These are phyloP conservation scores for Entomobrya proxima DNA, from an alignment of 2,888 invertebrate species.

Conservation along the genomic window DNA sequence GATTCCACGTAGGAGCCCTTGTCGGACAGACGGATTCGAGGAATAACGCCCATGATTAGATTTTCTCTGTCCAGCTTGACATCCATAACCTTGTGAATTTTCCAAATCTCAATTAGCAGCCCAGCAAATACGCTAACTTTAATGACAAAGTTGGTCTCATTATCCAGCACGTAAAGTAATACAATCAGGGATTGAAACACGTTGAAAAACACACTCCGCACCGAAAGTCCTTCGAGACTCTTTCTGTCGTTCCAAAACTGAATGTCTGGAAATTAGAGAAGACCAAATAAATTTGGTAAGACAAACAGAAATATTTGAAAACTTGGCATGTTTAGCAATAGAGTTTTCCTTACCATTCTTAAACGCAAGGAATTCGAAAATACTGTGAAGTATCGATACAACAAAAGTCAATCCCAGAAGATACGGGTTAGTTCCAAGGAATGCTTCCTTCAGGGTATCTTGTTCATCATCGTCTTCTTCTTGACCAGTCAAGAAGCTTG, in stretches of 20 bases:
- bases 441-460: constrained; percentile 93
- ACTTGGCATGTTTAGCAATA: background rate
- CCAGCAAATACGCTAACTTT: constrained; percentile 96
- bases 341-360: constrained; percentile 87
- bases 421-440: constrained; percentile 97
- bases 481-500: constrained; percentile 81
- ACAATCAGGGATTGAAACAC: constrained; percentile 98
- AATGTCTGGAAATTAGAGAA: constrained; percentile 83
- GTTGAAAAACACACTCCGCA: constrained; percentile 98
- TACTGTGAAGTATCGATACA: constrained; percentile 95
- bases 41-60: constrained; percentile 87
- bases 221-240: constrained; percentile 93
- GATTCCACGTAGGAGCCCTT: constrained; percentile 98
- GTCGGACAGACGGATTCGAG: constrained; percentile 88
- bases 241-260: constrained; percentile 99
- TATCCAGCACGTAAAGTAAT: constrained; percentile 96
- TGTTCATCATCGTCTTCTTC: constrained; percentile 90
- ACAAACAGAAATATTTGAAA: background rate
- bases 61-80: constrained; percentile 87
- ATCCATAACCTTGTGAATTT: constrained; percentile 96
- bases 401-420: constrained; percentile 92
- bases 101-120: constrained; percentile 98
- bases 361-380: constrained; percentile 98
- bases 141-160: constrained; percentile 98
- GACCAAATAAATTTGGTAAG: background rate